Conservation (phyloP, 2,888 invertebrate species). For the Lasioglossum zephyrum region DNA sequence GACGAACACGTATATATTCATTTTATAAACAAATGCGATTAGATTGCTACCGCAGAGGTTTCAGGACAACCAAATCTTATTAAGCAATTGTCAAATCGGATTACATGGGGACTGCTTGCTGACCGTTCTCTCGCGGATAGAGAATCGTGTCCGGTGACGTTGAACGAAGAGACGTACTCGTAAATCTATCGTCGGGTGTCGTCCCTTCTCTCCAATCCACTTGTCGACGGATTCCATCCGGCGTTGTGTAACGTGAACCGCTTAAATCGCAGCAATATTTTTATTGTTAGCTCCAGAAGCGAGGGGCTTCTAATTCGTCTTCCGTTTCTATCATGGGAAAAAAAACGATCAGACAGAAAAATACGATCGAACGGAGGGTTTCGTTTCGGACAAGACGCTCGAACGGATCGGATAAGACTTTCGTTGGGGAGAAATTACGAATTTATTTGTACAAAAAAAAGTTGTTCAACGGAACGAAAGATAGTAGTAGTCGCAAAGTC, state of each 20-base stretch:
- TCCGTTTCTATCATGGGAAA: background rate
- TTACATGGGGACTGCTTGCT: constrained; percentile 58
- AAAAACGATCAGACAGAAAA: background rate
- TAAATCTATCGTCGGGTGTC: constrained; percentile 25
- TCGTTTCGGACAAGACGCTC: background rate
- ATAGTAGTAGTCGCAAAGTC: constrained; percentile 64
- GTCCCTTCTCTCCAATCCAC: background rate
- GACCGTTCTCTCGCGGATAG: constrained; percentile 27
- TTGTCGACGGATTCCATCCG: background rate
- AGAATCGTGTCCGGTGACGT: constrained; percentile 18
- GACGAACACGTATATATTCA: constrained; percentile 21
- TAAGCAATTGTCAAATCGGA: constrained; percentile 72
- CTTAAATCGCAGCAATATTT: background rate
- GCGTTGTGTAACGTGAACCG: background rate
- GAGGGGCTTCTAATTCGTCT: background rate
- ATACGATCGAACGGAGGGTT: background rate
- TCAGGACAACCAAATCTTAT: constrained; percentile 73
- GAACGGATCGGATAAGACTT: background rate
- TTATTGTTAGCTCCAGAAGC: background rate
- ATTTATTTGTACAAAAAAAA: constrained; percentile 76
- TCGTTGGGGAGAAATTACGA: constrained; percentile 72
- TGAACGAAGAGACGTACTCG: constrained; percentile 11
- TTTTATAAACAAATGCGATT: constrained; percentile 71
- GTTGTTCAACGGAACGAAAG: constrained; percentile 70
- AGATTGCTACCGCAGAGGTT: constrained; percentile 72